phyloP scores from a whole-genome alignment of 2,888 invertebrate genomes.

The Pseudeuparius sepicola region DNA sequence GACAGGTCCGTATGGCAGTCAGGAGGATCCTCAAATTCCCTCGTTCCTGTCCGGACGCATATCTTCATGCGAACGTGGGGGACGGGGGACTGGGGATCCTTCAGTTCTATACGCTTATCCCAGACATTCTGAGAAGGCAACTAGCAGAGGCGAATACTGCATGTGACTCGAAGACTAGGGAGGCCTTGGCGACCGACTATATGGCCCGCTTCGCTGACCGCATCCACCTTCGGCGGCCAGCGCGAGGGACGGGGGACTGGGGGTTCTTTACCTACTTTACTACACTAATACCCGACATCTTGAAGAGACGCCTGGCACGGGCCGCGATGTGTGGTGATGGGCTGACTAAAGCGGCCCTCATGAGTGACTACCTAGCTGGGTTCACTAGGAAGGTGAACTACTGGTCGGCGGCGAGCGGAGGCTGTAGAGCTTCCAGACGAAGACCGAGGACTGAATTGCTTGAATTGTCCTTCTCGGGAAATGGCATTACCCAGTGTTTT shows the following conservation, averaged over 20 bases:
- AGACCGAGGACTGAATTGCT: constrained; percentile 12
- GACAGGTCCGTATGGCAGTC: constrained; percentile 12
- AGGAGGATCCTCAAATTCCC: constrained; percentile 41
- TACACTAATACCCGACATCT: too few species aligned
- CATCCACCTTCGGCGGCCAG: background rate
- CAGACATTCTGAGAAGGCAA: background rate
- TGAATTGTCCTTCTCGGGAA: constrained; percentile 17
- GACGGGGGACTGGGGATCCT: constrained; percentile 18
- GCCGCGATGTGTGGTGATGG: too few species aligned
- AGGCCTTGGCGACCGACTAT: background rate
- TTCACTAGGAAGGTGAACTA: background rate
- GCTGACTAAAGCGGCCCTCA: too few species aligned
- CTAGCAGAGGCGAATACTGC: background rate
- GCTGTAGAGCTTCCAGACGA: too few species aligned
- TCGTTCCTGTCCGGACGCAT: constrained; percentile 33
- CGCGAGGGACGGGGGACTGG: background rate
- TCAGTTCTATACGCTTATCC: background rate
- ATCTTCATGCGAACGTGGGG: constrained; percentile 22
- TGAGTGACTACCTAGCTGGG: too few species aligned
- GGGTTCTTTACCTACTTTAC: too few species aligned
- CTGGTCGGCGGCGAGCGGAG: too few species aligned
- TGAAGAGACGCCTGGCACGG: too few species aligned
- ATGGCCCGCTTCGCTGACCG: too few species aligned
- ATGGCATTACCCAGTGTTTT: constrained; percentile 21
- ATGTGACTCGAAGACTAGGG: background rate